Percentiles rank a stretch among this genome's conserved stretches.
Conservation (phyloP, 2,888 invertebrate genomes). For the Drosophila neutralis region DNA sequence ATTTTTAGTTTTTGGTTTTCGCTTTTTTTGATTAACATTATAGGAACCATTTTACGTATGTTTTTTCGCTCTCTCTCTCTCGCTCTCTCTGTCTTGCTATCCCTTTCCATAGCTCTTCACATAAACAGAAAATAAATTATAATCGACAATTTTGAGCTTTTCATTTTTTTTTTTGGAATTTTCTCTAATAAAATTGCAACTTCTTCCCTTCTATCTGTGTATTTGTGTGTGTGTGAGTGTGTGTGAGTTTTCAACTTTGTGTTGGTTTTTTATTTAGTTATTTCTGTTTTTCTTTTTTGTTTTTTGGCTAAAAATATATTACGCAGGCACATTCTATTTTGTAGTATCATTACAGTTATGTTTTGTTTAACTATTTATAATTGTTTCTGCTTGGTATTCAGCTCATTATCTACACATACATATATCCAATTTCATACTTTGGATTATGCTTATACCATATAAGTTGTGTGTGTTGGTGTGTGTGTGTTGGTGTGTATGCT, state of each 20-base stretch:
- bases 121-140: slow-evolving; percentile 23
- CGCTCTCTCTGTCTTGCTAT: slow-evolving; percentile 3
- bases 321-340: slow-evolving; percentile 84
- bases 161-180: slow-evolving; percentile 19
- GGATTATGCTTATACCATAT: slow-evolving; percentile 35
- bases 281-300: slow-evolving; percentile 46
- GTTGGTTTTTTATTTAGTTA: slow-evolving; percentile 28
- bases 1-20: slow-evolving; percentile 37
- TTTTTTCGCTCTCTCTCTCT: slow-evolving; percentile 42
- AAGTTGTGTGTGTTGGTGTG: slow-evolving; percentile 35
- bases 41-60: slow-evolving; percentile 85
- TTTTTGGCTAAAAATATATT: slow-evolving; percentile 83
- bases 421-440: slow-evolving; percentile 22
- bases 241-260: slow-evolving; percentile 50
- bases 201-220: slow-evolving; percentile 36
- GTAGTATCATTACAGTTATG: slow-evolving; percentile 82
- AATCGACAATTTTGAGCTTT: slow-evolving; percentile 53
- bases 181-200: slow-evolving; percentile 51
- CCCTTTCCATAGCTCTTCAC: slow-evolving; percentile 9
- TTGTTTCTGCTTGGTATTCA: slow-evolving; percentile 70
- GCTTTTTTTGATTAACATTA: slow-evolving; percentile 82
- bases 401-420: slow-evolving; percentile 81
- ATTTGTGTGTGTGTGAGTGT: slow-evolving; percentile 16
- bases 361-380: slow-evolving; percentile 66
- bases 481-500: slow-evolving; percentile 1